Percentiles rank a stretch among this genome's conserved stretches.
phyloP scores from a whole-genome alignment of 2,113 vertebrate species.

The Pandion haliaetus region DNA sequence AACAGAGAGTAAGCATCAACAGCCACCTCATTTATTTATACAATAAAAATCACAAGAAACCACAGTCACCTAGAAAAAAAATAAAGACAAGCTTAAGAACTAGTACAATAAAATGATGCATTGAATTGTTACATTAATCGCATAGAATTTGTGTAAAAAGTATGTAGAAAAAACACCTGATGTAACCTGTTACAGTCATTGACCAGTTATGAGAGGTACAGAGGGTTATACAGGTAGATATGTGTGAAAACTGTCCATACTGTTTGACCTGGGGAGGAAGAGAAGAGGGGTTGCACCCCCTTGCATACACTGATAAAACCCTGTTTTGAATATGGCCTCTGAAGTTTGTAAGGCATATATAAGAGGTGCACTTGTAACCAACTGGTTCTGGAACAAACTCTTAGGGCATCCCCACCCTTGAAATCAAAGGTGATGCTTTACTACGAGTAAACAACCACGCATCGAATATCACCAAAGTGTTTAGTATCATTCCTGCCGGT shows the following conservation, averaged over 20 bases:
- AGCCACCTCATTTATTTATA: constrained; percentile 94
- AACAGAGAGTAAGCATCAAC: constrained; percentile 97
- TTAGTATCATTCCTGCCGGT: constrained; percentile 37
- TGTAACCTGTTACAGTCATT: constrained; percentile 99
- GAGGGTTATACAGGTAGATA: constrained; percentile 99
- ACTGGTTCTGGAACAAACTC: constrained; percentile 87
- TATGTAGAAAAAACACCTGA: constrained; percentile 99
- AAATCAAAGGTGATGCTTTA: constrained; percentile 68
- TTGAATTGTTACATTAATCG: constrained; percentile 98
- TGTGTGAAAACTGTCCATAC: constrained; percentile 97
- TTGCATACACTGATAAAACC: constrained; percentile 98
- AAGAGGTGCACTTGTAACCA: constrained; percentile 94
- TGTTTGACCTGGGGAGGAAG: constrained; percentile 88
- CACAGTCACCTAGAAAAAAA: constrained; percentile 93
- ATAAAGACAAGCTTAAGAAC: constrained; percentile 90
- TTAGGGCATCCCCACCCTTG: constrained; percentile 61
- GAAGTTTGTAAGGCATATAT: constrained; percentile 98
- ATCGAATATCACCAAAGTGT: constrained; percentile 25
- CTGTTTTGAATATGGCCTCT: constrained; percentile 99
- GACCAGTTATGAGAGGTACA: constrained; percentile 99
- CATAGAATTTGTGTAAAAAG: constrained; percentile 99
- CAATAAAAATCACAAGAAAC: constrained; percentile 98
- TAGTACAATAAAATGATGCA: constrained; percentile 98
- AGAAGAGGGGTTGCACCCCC: constrained; percentile 83
- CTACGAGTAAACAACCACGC: constrained; percentile 50